Conservation (phyloP, 2,113 vertebrate species). For the Mobula hypostoma region DNA sequence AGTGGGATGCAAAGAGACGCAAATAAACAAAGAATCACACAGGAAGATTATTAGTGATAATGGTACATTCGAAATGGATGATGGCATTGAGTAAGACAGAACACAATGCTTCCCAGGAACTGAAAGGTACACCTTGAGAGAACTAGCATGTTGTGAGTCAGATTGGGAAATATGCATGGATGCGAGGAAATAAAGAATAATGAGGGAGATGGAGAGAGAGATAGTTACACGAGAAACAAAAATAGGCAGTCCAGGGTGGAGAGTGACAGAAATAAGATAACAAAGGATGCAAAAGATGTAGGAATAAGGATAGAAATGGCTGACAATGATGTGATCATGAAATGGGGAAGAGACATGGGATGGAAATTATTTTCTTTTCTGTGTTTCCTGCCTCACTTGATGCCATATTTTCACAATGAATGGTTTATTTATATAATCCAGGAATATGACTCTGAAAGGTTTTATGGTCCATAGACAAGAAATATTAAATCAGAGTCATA, state of each 20-base stretch:
- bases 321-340: background rate
- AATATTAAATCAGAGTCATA: background rate
- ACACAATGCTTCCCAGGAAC: background rate
- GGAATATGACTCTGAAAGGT: constrained; percentile 3
- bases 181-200: background rate
- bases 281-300: background rate
- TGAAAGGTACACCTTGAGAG: too few relatives aligned
- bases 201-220: background rate
- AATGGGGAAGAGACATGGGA: background rate
- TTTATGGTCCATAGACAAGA: background rate
- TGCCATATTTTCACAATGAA: background rate
- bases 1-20: background rate
- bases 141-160: too few relatives aligned
- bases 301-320: too few relatives aligned
- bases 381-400: background rate
- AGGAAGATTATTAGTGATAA: background rate
- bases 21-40: background rate
- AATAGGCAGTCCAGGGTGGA: background rate
- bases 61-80: background rate
- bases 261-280: background rate
- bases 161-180: background rate
- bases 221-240: background rate
- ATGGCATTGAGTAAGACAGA: background rate
- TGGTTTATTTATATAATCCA: background rate
- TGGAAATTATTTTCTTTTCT: background rate